Evolutionary conservation across 2,797 vertebrate genomes (phyloP).

Genomic region (Galaxias olidus): DNA sequence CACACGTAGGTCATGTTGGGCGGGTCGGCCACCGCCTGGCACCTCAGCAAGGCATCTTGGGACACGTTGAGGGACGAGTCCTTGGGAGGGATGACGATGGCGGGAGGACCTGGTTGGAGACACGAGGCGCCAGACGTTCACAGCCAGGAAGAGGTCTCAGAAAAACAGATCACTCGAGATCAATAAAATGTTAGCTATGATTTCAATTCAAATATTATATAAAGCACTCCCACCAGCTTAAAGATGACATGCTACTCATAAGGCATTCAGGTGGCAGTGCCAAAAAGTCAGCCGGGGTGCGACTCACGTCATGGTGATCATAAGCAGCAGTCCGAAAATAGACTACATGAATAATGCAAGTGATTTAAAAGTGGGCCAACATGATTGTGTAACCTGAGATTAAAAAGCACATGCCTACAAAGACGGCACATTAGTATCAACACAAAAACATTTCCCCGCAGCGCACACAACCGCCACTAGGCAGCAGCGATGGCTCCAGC

Average conservation of each 20-base stretch:
- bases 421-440: background rate
- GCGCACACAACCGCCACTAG: slow-evolving; percentile 31
- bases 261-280: slow-evolving; percentile 50
- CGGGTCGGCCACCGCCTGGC: slow-evolving; percentile 88
- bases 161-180: slow-evolving; percentile 25
- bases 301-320: slow-evolving; percentile 42
- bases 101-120: slow-evolving; percentile 80
- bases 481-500: background rate
- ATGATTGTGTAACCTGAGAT: too few relatives aligned
- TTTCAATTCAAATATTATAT: too few relatives aligned
- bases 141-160: background rate
- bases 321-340: slow-evolving; percentile 18
- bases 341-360: slow-evolving; percentile 12
- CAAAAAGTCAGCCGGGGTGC: slow-evolving; percentile 41
- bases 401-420: background rate
- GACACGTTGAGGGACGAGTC: slow-evolving; percentile 84
- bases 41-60: slow-evolving; percentile 85
- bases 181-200: too few relatives aligned
- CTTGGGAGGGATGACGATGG: slow-evolving; percentile 84
- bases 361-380: background rate
- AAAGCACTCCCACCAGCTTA: slow-evolving; percentile 49
- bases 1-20: slow-evolving; percentile 96
- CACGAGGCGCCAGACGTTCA: background rate
- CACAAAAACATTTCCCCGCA: background rate
- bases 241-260: slow-evolving; percentile 49